Percentiles rank a stretch among this genome's conserved stretches.
phyloP scores from a whole-genome alignment of 2,797 vertebrate genomes.

The Ataeniobius toweri region DNA sequence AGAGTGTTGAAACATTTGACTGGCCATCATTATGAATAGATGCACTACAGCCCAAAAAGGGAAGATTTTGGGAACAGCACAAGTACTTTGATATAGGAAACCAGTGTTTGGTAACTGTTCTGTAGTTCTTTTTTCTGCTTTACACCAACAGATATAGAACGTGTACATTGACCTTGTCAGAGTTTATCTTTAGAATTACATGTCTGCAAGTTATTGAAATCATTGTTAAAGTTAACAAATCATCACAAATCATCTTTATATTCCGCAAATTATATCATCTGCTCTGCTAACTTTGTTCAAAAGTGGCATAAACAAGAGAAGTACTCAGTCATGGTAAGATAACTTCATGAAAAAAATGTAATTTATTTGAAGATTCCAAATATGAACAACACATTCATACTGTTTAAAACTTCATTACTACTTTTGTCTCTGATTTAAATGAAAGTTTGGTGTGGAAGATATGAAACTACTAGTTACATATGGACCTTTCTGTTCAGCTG shows the following conservation, averaged over 20 bases:
- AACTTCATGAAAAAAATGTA: not conserved
- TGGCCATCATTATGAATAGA: constrained; percentile 25
- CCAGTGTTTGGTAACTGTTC: not conserved
- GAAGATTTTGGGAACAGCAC: constrained; percentile 51
- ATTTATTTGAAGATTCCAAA: not conserved
- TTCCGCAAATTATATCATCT: not conserved
- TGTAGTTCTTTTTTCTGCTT: not conserved
- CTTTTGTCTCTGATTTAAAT: not conserved
- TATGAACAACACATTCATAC: not conserved
- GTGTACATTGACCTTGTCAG: not conserved
- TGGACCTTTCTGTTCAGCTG: too few species aligned
- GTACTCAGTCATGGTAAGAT: not conserved
- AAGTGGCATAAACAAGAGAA: not conserved
- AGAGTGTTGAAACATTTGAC: constrained; percentile 47
- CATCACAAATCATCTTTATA: not conserved
- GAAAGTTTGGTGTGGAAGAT: not conserved
- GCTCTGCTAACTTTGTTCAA: too few species aligned
- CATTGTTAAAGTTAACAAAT: not conserved
- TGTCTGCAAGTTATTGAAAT: not conserved
- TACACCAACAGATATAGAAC: not conserved
- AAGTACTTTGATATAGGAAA: constrained; percentile 26
- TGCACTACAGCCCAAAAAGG: constrained; percentile 11
- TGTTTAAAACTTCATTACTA: not conserved
- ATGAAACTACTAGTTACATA: not conserved
- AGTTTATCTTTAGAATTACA: not conserved